Base-by-base conservation (phyloP, 2,797 vertebrate genomes). In the Gallinago stenura region DNA sequence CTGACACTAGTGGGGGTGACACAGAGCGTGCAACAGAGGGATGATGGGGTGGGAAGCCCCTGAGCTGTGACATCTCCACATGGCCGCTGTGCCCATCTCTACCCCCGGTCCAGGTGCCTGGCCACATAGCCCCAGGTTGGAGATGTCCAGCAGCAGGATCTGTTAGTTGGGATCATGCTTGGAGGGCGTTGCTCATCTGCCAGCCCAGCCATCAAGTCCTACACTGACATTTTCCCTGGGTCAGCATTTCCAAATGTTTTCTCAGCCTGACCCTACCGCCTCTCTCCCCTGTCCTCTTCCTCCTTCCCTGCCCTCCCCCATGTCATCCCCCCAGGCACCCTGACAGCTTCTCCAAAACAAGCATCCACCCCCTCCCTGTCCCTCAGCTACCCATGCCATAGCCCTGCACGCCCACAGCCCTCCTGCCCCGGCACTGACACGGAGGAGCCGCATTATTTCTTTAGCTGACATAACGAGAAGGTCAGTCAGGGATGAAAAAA, bases 361-460 rank as follows among this genome's bases (percentile, higher is more conserved):
- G 15, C 12, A 79, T 57, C 41, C n/a, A 16, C 11, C 50, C 30
- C 7, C 13, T 33, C 9, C 12, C 13, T 0, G 1, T 71, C 41
- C 22, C 33, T 61, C 2, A 0, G 17, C 31, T 60, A 21, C 12
- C 13, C 0, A 0, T 75, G 48, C 31, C 1, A 1, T 5, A 3
- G 37, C n/a, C 41, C 25, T 1, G 1, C 3, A 31, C 3, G 1
- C 24, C 25, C 8, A 1, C 6, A 4, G 12, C 37, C 21, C 35
- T 60, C 50, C 31, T 2, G 1, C 48, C 39, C 15, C 13, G 0
- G 21, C 0, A 0, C 43, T 77, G 51, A 46, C 3, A 1, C 1
- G 0, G 35, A 83, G 35, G 3, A 81, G 4, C 24, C 4, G 0
- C 5, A 2, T 24, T 75, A 11, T 48, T 78, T 87, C 62, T 71